Evolutionary conservation across 1,140 invertebrate species (phyloP), one percentile per base, ranked within the genome.

Genomic region (Drosophila lacertosa): DNA sequence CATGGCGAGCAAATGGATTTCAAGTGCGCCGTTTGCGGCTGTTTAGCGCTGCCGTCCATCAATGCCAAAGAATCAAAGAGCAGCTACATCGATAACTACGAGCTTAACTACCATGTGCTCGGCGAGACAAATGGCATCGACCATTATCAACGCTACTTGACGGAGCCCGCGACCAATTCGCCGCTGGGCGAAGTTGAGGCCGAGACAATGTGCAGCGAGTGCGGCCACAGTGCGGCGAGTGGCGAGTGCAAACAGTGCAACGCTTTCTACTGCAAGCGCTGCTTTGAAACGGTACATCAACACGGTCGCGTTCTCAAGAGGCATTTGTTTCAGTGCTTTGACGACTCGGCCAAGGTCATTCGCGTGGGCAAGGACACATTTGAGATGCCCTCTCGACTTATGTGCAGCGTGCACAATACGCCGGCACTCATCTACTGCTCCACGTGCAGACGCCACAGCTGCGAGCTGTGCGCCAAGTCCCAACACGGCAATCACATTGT

Each of bases 61-160:
- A 71, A 44, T 3, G 33, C 24, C 5, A 71, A 81, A 29, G 48
- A 59, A 20, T 24, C 57, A 3, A 39, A 65, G n/a, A 18, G 6
- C 13, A 67, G 24, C 9, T 39, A 5, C 4, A 20, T 20, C 0
- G 74, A 62, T 10, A 53, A 65, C 13, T 89, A 78, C 13, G 79
- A 89, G 32, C 63, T 89, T 4, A 81, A 84, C 53, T 90, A 89
- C 24, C 75, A 77, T 54, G 55, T 88, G 18, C 15, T 90, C 44
- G 89, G 89, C 9, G 58, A 73, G 40, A 9, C 58, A 0, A 48
- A 54, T 16, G 57, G 71, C 10, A 15, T 76, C 5, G 33, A 24
- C 0, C 69, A 51, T 15, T 68, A 64, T 42, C 50, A 37, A 2
- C 62, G 62, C 5, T 57, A 68, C 7, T 42, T 54, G 15, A n/a